These are phyloP conservation scores for Myotis daubentonii DNA, from an alignment of 2,797 vertebrate species.

Conservation along the genomic window DNA sequence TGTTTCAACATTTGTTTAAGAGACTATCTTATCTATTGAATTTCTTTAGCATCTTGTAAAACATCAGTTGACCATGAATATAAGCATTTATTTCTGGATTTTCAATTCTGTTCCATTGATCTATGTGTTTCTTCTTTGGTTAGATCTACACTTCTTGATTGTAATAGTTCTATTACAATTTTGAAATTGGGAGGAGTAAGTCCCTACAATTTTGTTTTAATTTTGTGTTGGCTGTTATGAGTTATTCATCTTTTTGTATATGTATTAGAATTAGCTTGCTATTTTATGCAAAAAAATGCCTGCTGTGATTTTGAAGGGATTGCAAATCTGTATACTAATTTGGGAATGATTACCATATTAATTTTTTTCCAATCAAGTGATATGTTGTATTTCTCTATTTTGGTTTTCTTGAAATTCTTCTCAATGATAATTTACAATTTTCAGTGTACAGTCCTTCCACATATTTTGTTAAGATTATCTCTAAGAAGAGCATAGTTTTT, in stretches of 20 bases:
- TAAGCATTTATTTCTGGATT: background rate
- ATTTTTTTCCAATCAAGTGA: background rate
- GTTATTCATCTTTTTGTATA: background rate
- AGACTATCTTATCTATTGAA: background rate
- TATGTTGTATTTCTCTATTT: background rate
- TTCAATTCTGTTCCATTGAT: background rate
- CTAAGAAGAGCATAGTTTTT: background rate
- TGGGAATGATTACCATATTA: background rate
- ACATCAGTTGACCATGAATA: background rate
- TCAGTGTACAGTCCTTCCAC: background rate
- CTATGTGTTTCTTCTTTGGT: background rate
- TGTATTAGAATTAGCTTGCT: background rate
- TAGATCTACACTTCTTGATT: background rate
- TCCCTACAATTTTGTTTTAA: background rate
- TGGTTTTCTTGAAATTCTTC: background rate
- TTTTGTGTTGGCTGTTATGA: background rate
- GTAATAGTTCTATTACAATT: slow-evolving; percentile 7
- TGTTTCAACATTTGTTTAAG: background rate
- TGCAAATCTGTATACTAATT: background rate
- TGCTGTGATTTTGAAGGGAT: background rate
- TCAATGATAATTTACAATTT: background rate
- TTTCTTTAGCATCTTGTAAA: background rate
- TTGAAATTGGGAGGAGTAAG: background rate
- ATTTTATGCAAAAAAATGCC: background rate
- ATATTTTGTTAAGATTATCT: background rate